Conservation (phyloP, 2,113 vertebrate species). For the Bos javanicus region DNA sequence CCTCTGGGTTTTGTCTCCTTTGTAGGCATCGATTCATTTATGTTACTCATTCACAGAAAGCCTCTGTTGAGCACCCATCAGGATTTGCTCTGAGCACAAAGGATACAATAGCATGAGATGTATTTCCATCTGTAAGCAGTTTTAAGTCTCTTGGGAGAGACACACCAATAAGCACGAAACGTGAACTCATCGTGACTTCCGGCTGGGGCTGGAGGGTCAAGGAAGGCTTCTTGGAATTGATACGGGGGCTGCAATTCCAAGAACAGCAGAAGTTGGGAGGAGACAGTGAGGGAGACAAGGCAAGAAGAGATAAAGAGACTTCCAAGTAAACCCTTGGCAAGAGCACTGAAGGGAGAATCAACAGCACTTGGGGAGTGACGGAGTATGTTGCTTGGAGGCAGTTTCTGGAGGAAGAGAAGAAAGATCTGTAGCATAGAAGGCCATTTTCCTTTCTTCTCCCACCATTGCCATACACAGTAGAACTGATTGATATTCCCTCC, state of each 20-base stretch:
- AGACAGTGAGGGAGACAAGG: neutral
- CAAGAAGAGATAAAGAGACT: neutral
- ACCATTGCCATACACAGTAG: neutral
- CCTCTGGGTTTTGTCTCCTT: neutral
- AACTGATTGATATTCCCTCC: neutral
- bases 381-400: neutral
- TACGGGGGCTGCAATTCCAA: neutral
- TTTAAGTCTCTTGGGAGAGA: neutral
- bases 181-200: neutral
- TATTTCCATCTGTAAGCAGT: neutral
- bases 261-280: neutral
- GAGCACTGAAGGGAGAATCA: neutral
- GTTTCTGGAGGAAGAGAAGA: conserved; percentile 34
- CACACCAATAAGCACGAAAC: neutral
- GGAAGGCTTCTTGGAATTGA: neutral
- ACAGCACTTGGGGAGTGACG: neutral
- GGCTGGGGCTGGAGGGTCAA: neutral
- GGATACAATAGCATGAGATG: neutral
- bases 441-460: neutral
- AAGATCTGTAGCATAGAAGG: neutral
- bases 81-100: neutral
- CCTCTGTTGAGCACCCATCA: neutral
- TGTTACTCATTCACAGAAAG: neutral
- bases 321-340: neutral
- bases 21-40: neutral